These are phyloP conservation scores for Kryptopterus vitreolus DNA, from an alignment of 2,797 vertebrate species.

Conservation along the genomic window DNA sequence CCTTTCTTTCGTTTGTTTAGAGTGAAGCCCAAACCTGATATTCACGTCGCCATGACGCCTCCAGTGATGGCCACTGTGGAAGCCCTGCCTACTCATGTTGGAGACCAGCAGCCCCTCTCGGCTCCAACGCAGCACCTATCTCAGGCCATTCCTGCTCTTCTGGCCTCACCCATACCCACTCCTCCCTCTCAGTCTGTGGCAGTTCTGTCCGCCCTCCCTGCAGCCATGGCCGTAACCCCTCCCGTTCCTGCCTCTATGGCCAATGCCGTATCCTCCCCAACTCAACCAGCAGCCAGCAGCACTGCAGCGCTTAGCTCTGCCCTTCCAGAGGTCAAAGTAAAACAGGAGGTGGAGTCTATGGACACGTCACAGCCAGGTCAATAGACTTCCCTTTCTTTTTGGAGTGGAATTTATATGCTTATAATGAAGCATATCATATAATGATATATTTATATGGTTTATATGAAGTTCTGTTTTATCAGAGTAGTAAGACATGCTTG, in stretches of 20 bases:
- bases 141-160: conserved; percentile 84
- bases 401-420: background rate
- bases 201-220: conserved; percentile 82
- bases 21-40: conserved; percentile 91
- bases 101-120: conserved; percentile 82
- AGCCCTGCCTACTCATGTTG: conserved; percentile 79
- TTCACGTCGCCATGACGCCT: conserved; percentile 87
- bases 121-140: conserved; percentile 84
- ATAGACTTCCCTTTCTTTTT: conserved; percentile 7
- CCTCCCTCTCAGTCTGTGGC: conserved; percentile 86
- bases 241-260: conserved; percentile 81
- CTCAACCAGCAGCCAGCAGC: conserved; percentile 81
- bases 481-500: no score
- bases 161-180: conserved; percentile 79
- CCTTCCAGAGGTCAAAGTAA: conserved; percentile 89
- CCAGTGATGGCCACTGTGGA: conserved; percentile 88
- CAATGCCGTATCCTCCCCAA: conserved; percentile 84
- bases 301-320: conserved; percentile 78
- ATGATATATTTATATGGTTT: no score
- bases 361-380: conserved; percentile 80
- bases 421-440: no score
- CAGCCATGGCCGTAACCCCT: conserved; percentile 80
- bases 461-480: no score
- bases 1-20: conserved; percentile 63
- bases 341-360: conserved; percentile 89